Percentiles rank a stretch among this genome's conserved stretches.
These are phyloP conservation scores for Cataglyphis altisquamis DNA, from an alignment of 2,888 invertebrate genomes.

Conservation along the genomic window DNA sequence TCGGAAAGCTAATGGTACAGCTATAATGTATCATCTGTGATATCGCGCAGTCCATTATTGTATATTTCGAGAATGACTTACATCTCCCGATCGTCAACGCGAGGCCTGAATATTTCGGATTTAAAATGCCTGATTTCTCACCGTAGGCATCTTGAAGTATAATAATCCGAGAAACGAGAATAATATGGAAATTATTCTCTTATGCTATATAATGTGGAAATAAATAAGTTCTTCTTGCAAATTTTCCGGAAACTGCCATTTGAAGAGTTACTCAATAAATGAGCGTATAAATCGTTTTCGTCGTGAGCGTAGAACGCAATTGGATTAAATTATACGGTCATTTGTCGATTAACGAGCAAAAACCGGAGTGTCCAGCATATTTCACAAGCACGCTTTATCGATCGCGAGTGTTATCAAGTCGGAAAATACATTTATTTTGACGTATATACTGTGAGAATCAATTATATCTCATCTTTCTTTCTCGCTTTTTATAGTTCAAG, in stretches of 20 bases:
- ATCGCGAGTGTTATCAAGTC: slow-evolving; percentile 26
- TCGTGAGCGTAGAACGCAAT: slow-evolving; percentile 4
- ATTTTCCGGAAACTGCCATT: slow-evolving; percentile 6
- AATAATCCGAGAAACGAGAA: background rate
- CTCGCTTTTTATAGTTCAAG: background rate
- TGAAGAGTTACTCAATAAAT: slow-evolving; percentile 18
- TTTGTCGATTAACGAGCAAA: slow-evolving; percentile 49
- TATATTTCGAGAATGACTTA: background rate
- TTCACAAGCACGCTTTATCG: slow-evolving; percentile 10
- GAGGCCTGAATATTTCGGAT: slow-evolving; percentile 7
- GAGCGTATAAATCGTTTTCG: slow-evolving; percentile 26
- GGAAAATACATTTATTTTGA: slow-evolving; percentile 9
- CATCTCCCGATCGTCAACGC: background rate
- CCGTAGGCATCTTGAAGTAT: background rate
- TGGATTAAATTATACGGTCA: slow-evolving; percentile 41
- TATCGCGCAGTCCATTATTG: background rate
- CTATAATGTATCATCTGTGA: background rate
- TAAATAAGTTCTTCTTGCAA: slow-evolving; percentile 38
- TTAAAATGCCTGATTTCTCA: background rate
- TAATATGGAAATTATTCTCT: slow-evolving; percentile 20
- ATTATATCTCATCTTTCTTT: slow-evolving; percentile 1
- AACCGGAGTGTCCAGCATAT: slow-evolving; percentile 17
- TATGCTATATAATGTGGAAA: background rate
- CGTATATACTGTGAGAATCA: background rate
- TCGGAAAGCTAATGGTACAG: background rate